phyloP scores from a whole-genome alignment of 2,888 invertebrate genomes.

The Dryocosmus kuriphilus region DNA sequence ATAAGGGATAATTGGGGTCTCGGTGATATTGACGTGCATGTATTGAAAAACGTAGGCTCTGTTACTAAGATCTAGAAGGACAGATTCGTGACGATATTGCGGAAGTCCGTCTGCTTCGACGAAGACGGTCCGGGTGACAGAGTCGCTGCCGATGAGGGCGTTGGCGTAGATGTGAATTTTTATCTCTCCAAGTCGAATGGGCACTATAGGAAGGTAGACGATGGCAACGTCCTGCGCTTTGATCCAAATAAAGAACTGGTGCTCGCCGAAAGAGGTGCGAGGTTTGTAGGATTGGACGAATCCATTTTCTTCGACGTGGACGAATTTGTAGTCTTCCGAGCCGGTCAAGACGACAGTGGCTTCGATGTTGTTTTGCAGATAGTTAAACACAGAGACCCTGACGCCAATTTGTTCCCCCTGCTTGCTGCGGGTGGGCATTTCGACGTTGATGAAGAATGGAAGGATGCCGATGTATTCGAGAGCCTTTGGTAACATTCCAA shows the following conservation, averaged over 20 bases:
- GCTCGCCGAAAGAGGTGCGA: conserved; percentile 93
- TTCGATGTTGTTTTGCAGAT: conserved; percentile 90
- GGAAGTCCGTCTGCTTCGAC: conserved; percentile 95
- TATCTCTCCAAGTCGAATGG: conserved; percentile 87
- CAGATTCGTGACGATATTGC: conserved; percentile 94
- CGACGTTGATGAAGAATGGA: conserved; percentile 96
- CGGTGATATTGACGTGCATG: conserved; percentile 96
- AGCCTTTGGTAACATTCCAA: conserved; percentile 91
- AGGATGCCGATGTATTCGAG: conserved; percentile 93
- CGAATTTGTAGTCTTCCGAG: conserved; percentile 92
- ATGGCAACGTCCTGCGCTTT: conserved; percentile 87
- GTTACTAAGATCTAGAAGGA: conserved; percentile 94
- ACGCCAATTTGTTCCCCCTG: conserved; percentile 97
- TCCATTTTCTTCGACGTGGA: conserved; percentile 93
- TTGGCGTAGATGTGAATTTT: conserved; percentile 88
- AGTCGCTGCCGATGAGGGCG: conserved; percentile 86
- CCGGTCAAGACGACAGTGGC: conserved; percentile 92
- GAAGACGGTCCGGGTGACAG: conserved; percentile 82
- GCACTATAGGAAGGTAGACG: conserved; percentile 94
- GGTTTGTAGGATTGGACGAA: conserved; percentile 92
- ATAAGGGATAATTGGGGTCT: conserved; percentile 94
- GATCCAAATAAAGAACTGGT: conserved; percentile 95
- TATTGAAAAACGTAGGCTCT: conserved; percentile 95
- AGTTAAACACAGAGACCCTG: conserved; percentile 95
- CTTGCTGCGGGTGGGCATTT: conserved; percentile 90